Conservation (phyloP, 2,888 invertebrate species). For the Microctonus hyperodae region DNA sequence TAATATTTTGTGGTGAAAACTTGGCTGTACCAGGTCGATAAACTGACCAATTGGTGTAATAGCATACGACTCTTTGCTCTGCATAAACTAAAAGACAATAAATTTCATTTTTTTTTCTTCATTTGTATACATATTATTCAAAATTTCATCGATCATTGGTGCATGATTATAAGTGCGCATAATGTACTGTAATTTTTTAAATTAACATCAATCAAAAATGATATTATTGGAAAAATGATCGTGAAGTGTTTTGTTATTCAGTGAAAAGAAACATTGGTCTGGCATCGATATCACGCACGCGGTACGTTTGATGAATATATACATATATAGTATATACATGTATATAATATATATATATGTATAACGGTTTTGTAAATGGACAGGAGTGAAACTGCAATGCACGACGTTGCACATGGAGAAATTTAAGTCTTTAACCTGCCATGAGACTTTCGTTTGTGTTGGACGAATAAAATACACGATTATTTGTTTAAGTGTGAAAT, state of each 20-base stretch:
- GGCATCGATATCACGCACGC: constrained; percentile 15
- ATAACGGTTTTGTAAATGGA: constrained; percentile 46
- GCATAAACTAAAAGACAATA: constrained; percentile 59
- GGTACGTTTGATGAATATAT: constrained; percentile 18
- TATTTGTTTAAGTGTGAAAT: neutral
- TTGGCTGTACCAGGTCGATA: constrained; percentile 90
- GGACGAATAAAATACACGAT: constrained; percentile 25
- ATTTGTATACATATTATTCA: neutral
- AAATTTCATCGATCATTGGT: no score
- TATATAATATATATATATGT: neutral
- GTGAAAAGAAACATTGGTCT: constrained; percentile 19
- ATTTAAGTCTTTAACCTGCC: constrained; percentile 42
- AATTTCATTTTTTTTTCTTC: neutral
- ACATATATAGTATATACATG: neutral
- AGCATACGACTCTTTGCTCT: constrained; percentile 85
- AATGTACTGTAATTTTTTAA: no score
- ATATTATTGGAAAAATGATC: neutral
- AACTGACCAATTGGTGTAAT: constrained; percentile 94
- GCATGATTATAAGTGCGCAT: no score
- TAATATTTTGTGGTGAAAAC: constrained; percentile 92
- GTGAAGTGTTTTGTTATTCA: neutral
- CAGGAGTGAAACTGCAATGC: constrained; percentile 47
- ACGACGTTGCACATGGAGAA: constrained; percentile 42
- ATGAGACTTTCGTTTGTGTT: constrained; percentile 49
- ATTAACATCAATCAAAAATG: neutral